Conservation (phyloP, 2,113 vertebrate genomes). For the Gallinago paraguaiae region DNA sequence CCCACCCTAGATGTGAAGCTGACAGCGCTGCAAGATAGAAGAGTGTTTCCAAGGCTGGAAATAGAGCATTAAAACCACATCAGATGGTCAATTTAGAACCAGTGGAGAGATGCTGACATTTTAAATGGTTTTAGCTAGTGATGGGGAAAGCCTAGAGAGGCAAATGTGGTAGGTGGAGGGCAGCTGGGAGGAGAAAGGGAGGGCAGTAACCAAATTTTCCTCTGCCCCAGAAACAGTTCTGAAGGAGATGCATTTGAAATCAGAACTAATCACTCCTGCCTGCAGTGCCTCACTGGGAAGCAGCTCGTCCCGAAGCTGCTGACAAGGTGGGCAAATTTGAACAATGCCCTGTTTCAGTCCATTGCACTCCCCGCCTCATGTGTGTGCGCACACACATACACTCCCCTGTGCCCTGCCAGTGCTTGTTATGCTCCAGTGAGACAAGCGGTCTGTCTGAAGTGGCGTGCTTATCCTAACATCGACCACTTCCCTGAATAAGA, state of each 20-base stretch:
- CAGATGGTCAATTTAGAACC: constrained; percentile 24
- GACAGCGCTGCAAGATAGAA: neutral
- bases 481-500: neutral
- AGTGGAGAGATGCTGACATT: constrained; percentile 15
- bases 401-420: neutral
- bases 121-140: constrained; percentile 38
- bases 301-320: neutral
- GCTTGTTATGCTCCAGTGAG: neutral
- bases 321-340: neutral
- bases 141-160: neutral
- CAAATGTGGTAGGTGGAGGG: neutral
- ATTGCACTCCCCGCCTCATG: neutral
- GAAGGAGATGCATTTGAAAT: neutral
- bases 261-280: neutral
- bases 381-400: neutral
- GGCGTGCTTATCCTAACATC: neutral
- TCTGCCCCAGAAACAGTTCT: neutral
- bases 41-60: neutral
- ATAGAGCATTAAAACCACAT: constrained; percentile 37
- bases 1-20: neutral
- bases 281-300: neutral
- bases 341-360: neutral
- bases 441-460: constrained; percentile 14
- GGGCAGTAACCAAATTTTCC: neutral
- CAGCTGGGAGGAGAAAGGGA: neutral